Conservation (phyloP, 1,140 invertebrate genomes). For the Akabosia matsudoensis region DNA sequence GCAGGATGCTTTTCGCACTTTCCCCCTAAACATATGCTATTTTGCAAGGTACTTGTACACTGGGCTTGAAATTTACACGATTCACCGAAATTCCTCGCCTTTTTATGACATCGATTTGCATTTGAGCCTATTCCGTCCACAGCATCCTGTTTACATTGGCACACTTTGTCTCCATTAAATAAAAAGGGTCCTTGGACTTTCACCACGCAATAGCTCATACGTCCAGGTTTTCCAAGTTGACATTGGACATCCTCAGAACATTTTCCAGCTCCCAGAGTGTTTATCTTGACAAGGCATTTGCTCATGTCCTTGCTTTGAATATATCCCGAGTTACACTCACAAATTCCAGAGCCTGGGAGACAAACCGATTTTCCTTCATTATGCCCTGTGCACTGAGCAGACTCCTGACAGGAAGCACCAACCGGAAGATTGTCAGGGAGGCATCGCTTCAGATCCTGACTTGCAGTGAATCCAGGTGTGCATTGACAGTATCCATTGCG, state of each 20-base stretch:
- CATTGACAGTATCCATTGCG: too few species aligned
- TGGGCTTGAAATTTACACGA: neutral
- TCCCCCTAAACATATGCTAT: neutral
- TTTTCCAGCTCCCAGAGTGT: neutral
- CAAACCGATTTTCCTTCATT: neutral
- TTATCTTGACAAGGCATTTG: neutral
- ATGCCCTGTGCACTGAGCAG: neutral
- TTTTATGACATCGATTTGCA: neutral
- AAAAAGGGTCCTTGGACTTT: neutral
- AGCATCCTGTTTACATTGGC: neutral
- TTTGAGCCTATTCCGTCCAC: neutral
- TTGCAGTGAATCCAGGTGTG: neutral
- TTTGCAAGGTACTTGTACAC: neutral
- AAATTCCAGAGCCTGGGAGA: neutral
- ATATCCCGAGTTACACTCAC: neutral
- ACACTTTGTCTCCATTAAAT: neutral
- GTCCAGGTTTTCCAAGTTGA: neutral
- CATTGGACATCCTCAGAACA: neutral
- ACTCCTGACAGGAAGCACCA: neutral
- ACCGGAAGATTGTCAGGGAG: neutral
- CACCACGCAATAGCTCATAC: neutral
- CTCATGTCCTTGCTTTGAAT: neutral
- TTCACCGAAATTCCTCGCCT: neutral
- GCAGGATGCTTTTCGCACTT: neutral
- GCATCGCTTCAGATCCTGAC: neutral